Evolutionary conservation across 2,888 invertebrate genomes (phyloP), one percentile per base, ranked within the genome.

Genomic region (Trachelus troglodyta): DNA sequence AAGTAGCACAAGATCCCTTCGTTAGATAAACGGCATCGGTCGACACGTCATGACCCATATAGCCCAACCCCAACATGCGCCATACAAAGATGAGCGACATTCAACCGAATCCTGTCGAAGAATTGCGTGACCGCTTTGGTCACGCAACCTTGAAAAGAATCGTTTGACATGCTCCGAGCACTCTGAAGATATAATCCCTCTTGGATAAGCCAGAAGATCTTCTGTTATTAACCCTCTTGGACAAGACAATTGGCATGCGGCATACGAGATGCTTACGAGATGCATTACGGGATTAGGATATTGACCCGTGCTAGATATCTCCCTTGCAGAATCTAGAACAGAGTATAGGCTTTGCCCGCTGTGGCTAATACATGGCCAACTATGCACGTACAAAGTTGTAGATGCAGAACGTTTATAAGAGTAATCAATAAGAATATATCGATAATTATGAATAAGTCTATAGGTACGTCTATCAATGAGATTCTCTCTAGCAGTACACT

Each of bases 401-500:
- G 37, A 37, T 37, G 37, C 37, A 37, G 12, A 37, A 37, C 37
- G 12, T 37, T 37, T 37, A 15, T 37, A 37, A 37, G 37, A 4
- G 12, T 37, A 37, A 37, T 37, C 37, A 37, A 37, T 37, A 37
- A 37, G 37, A 15, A 4, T 37, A 37, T 37, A 37, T 37, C 37
- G 31, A 33, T n/a, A 69, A 69, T 69, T 30, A n/a, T 69, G 12
- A 12, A 82, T 84, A 82, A 83, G 78, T 79, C 40, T 74, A 76
- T 77, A 82, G 31, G 82, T 84, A 87, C 89, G 88, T 90, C 89
- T 90, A 89, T 90, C 89, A 90, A 85, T 89, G 88, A 90, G 90
- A 85, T 87, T 69, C 34, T 74, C 71, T 76, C 74, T 76, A 69
- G 69, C 12, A 69, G 11, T 69, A 30, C n/a, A 69, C 31, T 69